phyloP scores from a whole-genome alignment of 1,140 invertebrate genomes.

The Drosophila arawakana region DNA sequence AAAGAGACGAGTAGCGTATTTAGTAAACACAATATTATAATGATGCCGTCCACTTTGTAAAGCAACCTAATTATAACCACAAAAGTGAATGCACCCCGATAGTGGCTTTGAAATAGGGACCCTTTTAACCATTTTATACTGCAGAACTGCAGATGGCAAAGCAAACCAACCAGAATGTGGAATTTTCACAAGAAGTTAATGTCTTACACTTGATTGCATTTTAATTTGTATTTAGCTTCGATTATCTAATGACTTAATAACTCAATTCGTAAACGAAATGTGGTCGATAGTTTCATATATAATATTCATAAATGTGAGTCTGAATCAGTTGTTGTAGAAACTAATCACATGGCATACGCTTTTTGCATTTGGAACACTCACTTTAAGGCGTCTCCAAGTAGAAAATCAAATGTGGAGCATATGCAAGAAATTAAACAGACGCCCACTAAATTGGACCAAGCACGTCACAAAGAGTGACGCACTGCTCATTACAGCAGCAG shows the following conservation, averaged over 20 bases:
- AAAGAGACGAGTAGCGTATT: conserved; percentile 4
- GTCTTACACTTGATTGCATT: background rate
- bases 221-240: background rate
- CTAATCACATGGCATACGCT: conserved; percentile 54
- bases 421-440: conserved; percentile 67
- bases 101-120: background rate
- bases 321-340: background rate
- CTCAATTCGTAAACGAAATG: background rate
- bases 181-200: background rate
- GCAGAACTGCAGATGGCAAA: background rate
- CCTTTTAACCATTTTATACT: background rate
- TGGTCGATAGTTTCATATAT: background rate
- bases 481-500: conserved; percentile 66
- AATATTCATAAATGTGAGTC: conserved; percentile 8
- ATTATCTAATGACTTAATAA: background rate
- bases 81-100: conserved; percentile 6
- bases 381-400: conserved; percentile 56
- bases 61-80: conserved; percentile 34
- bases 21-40: conserved; percentile 18
- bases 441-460: conserved; percentile 26
- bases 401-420: conserved; percentile 60
- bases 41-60: background rate
- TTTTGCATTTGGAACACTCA: conserved; percentile 21
- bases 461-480: conserved; percentile 32
- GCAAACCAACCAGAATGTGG: background rate